A percentile compares a stretch with the other conserved stretches of the same genome.
These are phyloP conservation scores for Drosophila pruinosa DNA, from an alignment of 1,140 invertebrate species.

Conservation along the genomic window DNA sequence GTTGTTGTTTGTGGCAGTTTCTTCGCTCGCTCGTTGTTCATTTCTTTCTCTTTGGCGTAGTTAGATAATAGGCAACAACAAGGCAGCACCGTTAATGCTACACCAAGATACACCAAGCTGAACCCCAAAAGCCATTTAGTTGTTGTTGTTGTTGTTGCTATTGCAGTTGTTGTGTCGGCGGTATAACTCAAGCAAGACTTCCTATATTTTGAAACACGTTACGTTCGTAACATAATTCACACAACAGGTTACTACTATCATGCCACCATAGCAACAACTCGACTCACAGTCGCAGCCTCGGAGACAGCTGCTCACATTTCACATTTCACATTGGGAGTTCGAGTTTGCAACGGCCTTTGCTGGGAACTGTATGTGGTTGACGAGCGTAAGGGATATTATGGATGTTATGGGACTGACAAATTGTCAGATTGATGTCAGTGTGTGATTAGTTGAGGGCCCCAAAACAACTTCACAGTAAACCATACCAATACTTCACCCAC, in stretches of 20 bases:
- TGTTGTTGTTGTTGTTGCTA: conserved; percentile 21
- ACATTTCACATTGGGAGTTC: neutral
- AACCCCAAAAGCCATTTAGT: conserved; percentile 35
- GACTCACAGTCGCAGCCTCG: neutral
- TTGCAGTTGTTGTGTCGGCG: conserved; percentile 44
- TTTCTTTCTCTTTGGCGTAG: conserved; percentile 66
- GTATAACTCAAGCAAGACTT: conserved; percentile 81
- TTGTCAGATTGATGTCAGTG: neutral
- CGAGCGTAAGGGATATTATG: conserved; percentile 5
- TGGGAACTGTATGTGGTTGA: conserved; percentile 11
- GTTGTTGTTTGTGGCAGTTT: conserved; percentile 9
- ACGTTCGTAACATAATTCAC: conserved; percentile 83
- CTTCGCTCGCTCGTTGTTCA: conserved; percentile 42
- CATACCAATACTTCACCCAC: neutral
- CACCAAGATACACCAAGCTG: conserved; percentile 17
- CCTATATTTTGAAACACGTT: conserved; percentile 83
- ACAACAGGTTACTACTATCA: conserved; percentile 66
- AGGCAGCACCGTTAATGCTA: conserved; percentile 69
- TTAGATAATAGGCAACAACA: conserved; percentile 66
- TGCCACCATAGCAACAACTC: conserved; percentile 12
- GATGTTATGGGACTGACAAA: conserved; percentile 5
- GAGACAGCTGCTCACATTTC: neutral
- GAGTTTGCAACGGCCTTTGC: neutral
- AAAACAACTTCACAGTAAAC: neutral
- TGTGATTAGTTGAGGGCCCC: neutral